A percentile compares a stretch with the other conserved stretches of the same genome.
Conservation (phyloP, 2,888 invertebrate genomes). For the Nemurella pictetii region DNA sequence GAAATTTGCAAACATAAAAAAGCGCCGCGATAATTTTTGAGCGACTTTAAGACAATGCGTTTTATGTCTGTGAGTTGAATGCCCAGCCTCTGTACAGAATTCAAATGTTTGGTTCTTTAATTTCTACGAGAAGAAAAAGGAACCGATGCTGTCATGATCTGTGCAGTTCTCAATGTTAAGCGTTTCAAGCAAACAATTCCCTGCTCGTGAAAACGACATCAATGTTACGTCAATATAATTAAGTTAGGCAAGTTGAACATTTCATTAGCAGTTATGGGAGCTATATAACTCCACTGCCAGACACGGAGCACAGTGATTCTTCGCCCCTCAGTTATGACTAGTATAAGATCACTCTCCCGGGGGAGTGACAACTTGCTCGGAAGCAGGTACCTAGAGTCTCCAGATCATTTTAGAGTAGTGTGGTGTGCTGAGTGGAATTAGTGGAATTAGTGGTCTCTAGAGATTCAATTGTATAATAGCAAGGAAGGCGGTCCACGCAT, state of each 20-base stretch:
- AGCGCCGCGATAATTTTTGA: too few relatives aligned
- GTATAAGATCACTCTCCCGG: neutral
- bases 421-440: neutral
- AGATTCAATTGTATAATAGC: slow-evolving; percentile 25
- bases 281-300: neutral
- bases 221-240: neutral
- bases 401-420: slow-evolving; percentile 4
- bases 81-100: too few relatives aligned
- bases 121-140: too few relatives aligned
- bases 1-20: too few relatives aligned
- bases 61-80: too few relatives aligned
- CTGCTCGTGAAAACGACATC: neutral
- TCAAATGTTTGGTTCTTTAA: neutral
- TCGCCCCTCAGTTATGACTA: neutral
- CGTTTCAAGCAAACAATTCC: neutral
- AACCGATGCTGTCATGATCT: too few relatives aligned
- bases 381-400: neutral
- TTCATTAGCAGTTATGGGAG: neutral
- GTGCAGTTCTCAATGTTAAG: neutral
- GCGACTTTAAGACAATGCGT: too few relatives aligned
- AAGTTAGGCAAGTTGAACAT: neutral
- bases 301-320: neutral
- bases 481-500: neutral
- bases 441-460: slow-evolving; percentile 7
- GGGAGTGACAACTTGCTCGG: neutral